phyloP scores from a whole-genome alignment of 2,888 invertebrate species.

The Megaustenia siamemsis region DNA sequence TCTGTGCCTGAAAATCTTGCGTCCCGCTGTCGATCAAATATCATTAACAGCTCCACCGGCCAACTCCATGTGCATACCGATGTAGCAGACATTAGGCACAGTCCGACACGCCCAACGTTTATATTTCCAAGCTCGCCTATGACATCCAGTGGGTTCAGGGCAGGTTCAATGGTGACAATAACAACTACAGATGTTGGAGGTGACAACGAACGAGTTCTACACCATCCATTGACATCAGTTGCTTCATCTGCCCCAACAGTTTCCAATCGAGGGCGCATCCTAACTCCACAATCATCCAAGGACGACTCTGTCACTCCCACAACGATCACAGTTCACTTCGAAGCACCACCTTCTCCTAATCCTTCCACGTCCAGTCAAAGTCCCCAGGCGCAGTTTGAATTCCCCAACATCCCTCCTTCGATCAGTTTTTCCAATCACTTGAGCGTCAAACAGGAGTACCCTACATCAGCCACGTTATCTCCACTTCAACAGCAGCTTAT shows the following conservation, averaged over 20 bases:
- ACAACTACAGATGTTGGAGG: conserved; percentile 71
- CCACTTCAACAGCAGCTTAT: conserved; percentile 28
- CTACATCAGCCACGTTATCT: conserved; percentile 7
- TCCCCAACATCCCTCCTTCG: conserved; percentile 62
- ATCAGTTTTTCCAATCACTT: conserved; percentile 55
- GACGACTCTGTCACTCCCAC: conserved; percentile 58
- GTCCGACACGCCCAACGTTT: conserved; percentile 53
- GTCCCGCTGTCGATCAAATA: conserved; percentile 55
- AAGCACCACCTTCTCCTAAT: conserved; percentile 75
- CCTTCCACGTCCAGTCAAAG: conserved; percentile 73
- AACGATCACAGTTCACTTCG: conserved; percentile 77
- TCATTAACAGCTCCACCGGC: conserved; percentile 55
- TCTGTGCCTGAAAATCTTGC: conserved; percentile 77
- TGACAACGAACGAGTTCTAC: conserved; percentile 55
- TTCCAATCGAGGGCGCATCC: neutral
- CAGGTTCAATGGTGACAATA: conserved; percentile 70
- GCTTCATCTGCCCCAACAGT: conserved; percentile 15
- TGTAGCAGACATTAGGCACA: conserved; percentile 53
- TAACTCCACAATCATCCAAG: conserved; percentile 25
- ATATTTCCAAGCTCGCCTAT: conserved; percentile 56
- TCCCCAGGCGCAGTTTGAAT: conserved; percentile 70
- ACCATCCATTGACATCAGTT: conserved; percentile 41
- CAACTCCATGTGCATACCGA: conserved; percentile 54
- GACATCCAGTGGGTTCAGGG: conserved; percentile 29
- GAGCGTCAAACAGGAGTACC: conserved; percentile 47